Base-by-base conservation (phyloP, 2,113 vertebrate species). In the Channa argus region DNA sequence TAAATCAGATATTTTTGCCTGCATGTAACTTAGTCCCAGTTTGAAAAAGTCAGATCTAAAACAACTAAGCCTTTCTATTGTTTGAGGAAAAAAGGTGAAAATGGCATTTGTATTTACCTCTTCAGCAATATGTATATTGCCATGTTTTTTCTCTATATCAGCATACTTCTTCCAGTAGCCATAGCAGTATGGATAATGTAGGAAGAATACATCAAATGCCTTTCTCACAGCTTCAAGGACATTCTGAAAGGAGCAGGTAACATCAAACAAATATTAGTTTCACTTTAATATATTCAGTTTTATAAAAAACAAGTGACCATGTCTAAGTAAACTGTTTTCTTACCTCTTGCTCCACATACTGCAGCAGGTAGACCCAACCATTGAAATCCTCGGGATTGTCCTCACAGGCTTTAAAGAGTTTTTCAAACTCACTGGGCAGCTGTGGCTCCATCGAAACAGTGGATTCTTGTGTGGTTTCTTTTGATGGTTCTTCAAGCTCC, bases 131-230 rank as follows among this genome's bases (percentile, higher is more conserved):
- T 98, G 97, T 34, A 97, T 82, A 84, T 96, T 95, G 71, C 91
- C 94, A 2, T 97, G 95, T 24, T 96, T 96, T 88, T 96, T 98
- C 88, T 99, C 98, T 6, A 98, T 95, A 84, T 99, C 98, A 0
- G 98, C 96, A 36, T 98, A 99, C 79, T 99, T 99, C 91, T 99
- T 99, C 98, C 98, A 99, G 77, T 99, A 99, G 59, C 98, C 98
- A 70, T 99, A 99, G 91, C 98, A 99, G 92, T 99, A 99, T 0
- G 98, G 98, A 77, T 99, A 99, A 43, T 95, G 96, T 0, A 96
- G 89, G 85, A 99, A 97, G 89, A 99, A 99, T 15, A 92, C 91
- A 92, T 99, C 98, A 91, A 99, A 99, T 0, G 97, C 93, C 75
- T 94, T 96, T 79, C 96, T 95, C 66, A 97, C 96, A 71, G 96